Percentiles rank a stretch among this genome's conserved stretches.
Evolutionary conservation across 2,797 vertebrate genomes (phyloP).

Genomic region (Thunnus albacares): DNA sequence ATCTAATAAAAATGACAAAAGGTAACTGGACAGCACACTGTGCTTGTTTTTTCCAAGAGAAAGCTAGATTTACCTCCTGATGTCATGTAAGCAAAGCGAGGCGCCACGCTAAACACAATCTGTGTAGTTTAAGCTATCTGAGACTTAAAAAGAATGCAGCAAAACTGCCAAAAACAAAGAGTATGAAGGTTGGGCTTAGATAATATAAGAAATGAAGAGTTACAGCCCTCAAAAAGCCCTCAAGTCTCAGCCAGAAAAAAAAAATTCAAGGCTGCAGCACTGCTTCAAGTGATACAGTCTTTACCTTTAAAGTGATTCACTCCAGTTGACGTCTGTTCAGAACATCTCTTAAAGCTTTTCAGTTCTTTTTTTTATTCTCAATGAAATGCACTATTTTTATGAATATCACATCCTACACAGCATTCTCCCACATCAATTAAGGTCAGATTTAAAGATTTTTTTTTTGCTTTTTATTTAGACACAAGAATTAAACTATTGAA

Average conservation of each 20-base stretch:
- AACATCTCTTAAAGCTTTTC: not conserved
- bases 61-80: slow-evolving; percentile 61
- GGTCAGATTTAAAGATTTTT: not conserved
- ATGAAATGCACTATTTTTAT: not conserved
- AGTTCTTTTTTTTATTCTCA: not conserved
- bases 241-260: not conserved
- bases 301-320: not conserved
- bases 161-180: slow-evolving; percentile 56
- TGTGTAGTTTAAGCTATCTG: slow-evolving; percentile 50
- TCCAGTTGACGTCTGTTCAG: not conserved
- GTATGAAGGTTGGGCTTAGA: slow-evolving; percentile 19
- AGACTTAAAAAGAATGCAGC: slow-evolving; percentile 61
- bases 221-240: not conserved
- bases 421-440: not conserved
- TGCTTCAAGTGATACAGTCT: not conserved
- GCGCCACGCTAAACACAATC: slow-evolving; percentile 65
- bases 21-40: slow-evolving; percentile 19
- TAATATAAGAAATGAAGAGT: slow-evolving; percentile 19
- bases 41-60: slow-evolving; percentile 12
- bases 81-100: slow-evolving; percentile 54
- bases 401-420: not conserved
- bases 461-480: too few species aligned
- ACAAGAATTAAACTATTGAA: too few species aligned
- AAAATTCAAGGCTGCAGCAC: not conserved
- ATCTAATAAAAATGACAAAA: slow-evolving; percentile 14